Percentiles rank a stretch among this genome's conserved stretches.
These are phyloP conservation scores for Euschistus heros DNA, from an alignment of 1,140 invertebrate genomes.

Conservation along the genomic window DNA sequence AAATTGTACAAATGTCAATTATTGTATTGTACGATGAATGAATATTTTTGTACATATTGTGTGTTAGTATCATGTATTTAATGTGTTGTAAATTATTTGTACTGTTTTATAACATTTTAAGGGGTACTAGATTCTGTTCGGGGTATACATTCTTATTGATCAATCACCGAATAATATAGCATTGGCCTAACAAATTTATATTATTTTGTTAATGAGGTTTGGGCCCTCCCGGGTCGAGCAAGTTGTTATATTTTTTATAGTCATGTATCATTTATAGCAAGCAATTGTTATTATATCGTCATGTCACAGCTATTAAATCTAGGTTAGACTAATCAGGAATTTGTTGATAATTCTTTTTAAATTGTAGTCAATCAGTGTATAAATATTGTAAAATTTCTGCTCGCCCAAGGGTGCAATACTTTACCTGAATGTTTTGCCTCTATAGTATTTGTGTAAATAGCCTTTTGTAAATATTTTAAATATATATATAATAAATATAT, in stretches of 20 bases:
- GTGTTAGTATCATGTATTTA: conserved; percentile 27
- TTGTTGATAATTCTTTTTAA: neutral
- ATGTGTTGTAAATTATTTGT: conserved; percentile 29
- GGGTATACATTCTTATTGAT: neutral
- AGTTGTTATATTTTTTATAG: conserved; percentile 14
- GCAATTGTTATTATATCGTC: too few species aligned
- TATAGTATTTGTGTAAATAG: conserved; percentile 23
- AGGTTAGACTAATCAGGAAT: too few species aligned
- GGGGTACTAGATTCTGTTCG: neutral
- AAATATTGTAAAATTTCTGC: conserved; percentile 10
- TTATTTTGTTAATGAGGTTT: conserved; percentile 13
- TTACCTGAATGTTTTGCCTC: conserved; percentile 17
- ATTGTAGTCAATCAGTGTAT: neutral
- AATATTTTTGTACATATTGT: conserved; percentile 44
- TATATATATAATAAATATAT: conserved; percentile 6
- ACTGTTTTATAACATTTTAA: conserved; percentile 32
- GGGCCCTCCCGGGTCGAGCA: conserved; percentile 4
- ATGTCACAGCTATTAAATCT: too few species aligned
- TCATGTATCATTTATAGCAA: neutral
- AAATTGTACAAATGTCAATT: conserved; percentile 44
- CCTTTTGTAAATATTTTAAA: conserved; percentile 20
- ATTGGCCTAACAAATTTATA: conserved; percentile 11
- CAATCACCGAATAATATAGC: conserved; percentile 16
- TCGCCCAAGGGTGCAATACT: conserved; percentile 19
- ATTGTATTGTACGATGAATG: conserved; percentile 35